Base-by-base conservation (phyloP, 23 tunicate genomes). In the Halocynthia aurantium region DNA sequence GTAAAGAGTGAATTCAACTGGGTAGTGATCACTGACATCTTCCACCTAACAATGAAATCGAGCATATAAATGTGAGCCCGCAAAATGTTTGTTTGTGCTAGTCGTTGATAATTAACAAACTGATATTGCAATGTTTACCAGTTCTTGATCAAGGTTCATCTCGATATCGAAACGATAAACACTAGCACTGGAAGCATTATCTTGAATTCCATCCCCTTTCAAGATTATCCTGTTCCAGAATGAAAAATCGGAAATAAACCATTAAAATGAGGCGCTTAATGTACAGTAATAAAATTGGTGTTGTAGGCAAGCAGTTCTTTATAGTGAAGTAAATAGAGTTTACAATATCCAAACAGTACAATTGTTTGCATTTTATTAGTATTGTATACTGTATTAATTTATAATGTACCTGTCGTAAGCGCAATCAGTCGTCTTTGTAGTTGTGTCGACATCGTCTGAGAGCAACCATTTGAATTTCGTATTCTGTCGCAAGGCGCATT, bases 351-450 rank as follows among this genome's bases (percentile, higher is more conserved):
- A 68, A 68, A 68, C 72, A 21, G 72, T 15, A 19, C 44, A 20
- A 15, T 20, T 19, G 44, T 68, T 68, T 68, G 12, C 21, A 68
- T 68, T 68, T 60, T 60, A 60, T 15, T 60, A 60, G 17, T 60
- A 17, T n/a, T 15, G 64, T 60, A 60, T 0, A 60, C 64, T 60
- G 18, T 18, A 60, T 4, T 15, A 60, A 60, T 60, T 60, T 15
- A 60, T 60, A 15, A 60, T 53, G 44, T 12, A 86, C 93, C 93
- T 86, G 82, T 86, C 93, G 51, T 86, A 86, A 11, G 93, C 93
- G 70, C 93, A 86, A 51, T 81, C 82, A 49, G 84, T 81, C 7
- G 53, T 66, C 52, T 54, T 63, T 0, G 71, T 63, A 7, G 93
- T 86, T 12, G 93, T 86, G 70, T 86, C 93, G 21, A 50, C 85